Base-by-base conservation (phyloP, 1,140 invertebrate genomes). In the Drosophila neocordata region DNA sequence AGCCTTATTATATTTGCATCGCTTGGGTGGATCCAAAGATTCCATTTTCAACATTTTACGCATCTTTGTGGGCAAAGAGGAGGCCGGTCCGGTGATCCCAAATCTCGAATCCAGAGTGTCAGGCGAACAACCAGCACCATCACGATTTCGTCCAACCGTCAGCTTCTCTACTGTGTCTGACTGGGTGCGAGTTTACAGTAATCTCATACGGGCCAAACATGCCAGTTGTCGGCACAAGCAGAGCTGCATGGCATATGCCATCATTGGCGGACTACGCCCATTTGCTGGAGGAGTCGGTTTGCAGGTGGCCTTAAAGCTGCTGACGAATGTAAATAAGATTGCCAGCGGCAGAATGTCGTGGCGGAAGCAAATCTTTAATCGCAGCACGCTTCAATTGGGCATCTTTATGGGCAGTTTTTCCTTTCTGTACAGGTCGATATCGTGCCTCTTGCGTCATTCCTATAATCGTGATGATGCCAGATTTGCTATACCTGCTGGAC, bases 1-100 rank as follows among this genome's bases (percentile, higher is more conserved):
- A 37, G 79, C 93, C 9, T 89, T 95, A 51, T 75, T 95, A 1
- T 94, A 94, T 69, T 93, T 94, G 24, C 95, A 93, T 79, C 93
- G 94, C 57, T 91, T 92, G 18, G 93, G 92, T 13, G 69, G 89
- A 20, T 88, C 66, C 6, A 71, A 81, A 9, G 95, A 95, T 90
- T 93, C 94, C 24, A 93, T 95, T 77, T 95, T 94, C 90, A 93
- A 93, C 66, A 92, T 96, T 61, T 89, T 95, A 53, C 94, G 94
- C 78, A 93, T 95, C 80, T 92, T 95, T 73, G 92, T 95, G 75
- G 94, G 94, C 57, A 92, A 92, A n/a, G 92, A 94, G 72, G 95
- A 95, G 88, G 94, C 93, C 44, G 92, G 93, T 2, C 88, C 84
- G 1, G 22, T 88, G 4, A 12, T 55, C 1, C 62, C 18, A 11